These are phyloP conservation scores for Pentalonia nigronervosa DNA, from an alignment of 1,140 invertebrate species.

Conservation along the genomic window DNA sequence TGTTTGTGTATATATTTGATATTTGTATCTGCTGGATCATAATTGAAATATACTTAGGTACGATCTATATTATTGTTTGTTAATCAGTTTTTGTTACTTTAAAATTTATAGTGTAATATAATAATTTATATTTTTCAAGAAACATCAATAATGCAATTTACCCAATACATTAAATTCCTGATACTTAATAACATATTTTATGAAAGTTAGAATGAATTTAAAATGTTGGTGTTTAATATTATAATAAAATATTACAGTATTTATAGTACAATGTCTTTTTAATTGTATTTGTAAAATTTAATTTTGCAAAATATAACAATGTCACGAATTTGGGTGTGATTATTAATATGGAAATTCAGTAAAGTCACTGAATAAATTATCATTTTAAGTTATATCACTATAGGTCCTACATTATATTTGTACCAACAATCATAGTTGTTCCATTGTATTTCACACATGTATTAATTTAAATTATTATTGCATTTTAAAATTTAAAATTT, in stretches of 20 bases:
- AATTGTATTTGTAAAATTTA: neutral
- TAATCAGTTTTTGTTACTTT: too few relatives aligned
- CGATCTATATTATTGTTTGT: neutral
- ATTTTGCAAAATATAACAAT: neutral
- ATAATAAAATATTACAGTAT: neutral
- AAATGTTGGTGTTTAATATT: too few relatives aligned
- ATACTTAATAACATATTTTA: too few relatives aligned
- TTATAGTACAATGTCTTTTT: neutral
- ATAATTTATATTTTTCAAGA: too few relatives aligned
- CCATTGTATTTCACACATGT: neutral
- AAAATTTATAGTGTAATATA: too few relatives aligned
- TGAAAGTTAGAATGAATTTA: too few relatives aligned
- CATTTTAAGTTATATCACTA: neutral
- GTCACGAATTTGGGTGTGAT: neutral
- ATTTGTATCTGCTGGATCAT: neutral
- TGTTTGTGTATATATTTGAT: neutral
- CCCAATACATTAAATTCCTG: too few relatives aligned
- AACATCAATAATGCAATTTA: too few relatives aligned
- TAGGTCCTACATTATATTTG: neutral
- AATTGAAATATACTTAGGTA: neutral
- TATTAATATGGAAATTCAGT: neutral
- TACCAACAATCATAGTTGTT: neutral
- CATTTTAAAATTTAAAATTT: neutral
- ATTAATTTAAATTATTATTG: neutral
- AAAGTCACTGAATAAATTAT: neutral